These are phyloP conservation scores for Meleagris gallopavo DNA, from an alignment of 2,113 vertebrate species.

Conservation along the genomic window DNA sequence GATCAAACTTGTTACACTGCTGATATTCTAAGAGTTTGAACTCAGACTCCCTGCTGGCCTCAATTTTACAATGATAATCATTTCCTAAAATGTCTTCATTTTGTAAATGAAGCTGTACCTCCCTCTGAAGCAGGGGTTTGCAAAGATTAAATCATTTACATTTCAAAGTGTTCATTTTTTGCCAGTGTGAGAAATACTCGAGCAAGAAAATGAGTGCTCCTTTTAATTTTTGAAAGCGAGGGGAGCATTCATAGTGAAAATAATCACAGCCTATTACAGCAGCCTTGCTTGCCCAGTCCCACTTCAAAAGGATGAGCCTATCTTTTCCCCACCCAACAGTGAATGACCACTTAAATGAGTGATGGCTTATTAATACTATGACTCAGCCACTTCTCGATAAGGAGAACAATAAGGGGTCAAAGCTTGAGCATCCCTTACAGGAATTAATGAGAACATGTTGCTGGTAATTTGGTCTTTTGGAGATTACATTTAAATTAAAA, in stretches of 20 bases:
- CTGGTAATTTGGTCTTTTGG: slow-evolving; percentile 68
- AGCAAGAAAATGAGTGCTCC: slow-evolving; percentile 61
- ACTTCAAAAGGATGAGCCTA: slow-evolving; percentile 71
- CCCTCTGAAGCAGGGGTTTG: slow-evolving; percentile 68
- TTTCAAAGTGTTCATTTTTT: slow-evolving; percentile 75
- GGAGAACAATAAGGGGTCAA: slow-evolving; percentile 79
- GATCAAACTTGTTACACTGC: slow-evolving; percentile 42
- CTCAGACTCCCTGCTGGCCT: slow-evolving; percentile 38
- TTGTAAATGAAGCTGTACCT: slow-evolving; percentile 69
- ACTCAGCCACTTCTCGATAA: slow-evolving; percentile 81
- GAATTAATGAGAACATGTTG: slow-evolving; percentile 77
- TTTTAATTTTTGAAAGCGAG: slow-evolving; percentile 59
- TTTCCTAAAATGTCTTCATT: slow-evolving; percentile 77
- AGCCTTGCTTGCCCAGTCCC: slow-evolving; percentile 47
- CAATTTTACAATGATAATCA: slow-evolving; percentile 64
- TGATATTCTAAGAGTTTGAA: slow-evolving; percentile 44
- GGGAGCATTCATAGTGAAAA: slow-evolving; percentile 69
- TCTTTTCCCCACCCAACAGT: slow-evolving; percentile 60
- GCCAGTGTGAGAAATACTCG: slow-evolving; percentile 67
- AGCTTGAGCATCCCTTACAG: slow-evolving; percentile 81
- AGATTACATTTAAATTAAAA: slow-evolving; percentile 70
- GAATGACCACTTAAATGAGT: slow-evolving; percentile 77
- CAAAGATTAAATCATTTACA: slow-evolving; percentile 76
- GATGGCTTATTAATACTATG: slow-evolving; percentile 84
- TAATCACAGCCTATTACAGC: slow-evolving; percentile 66